Evolutionary conservation across 2,797 vertebrate species (phyloP), one percentile per base, ranked within the genome.

Genomic region (Sebastiscus tertius): DNA sequence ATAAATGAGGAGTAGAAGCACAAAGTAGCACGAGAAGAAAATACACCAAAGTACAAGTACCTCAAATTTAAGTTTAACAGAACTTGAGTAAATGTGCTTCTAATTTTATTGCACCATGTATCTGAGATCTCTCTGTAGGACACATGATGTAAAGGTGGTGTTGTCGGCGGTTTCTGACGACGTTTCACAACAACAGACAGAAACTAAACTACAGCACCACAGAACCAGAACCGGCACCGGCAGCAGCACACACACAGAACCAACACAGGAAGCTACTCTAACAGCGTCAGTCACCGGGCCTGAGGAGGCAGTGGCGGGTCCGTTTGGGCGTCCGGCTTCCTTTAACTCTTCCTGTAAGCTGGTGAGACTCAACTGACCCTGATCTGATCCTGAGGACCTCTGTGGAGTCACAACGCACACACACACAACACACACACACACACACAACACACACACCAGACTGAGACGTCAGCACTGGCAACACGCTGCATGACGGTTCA

Each of bases 291-390:
- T 92, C 91, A 93, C 91, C 88, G 0, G 64, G 82, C 49, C 39
- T 0, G 81, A 76, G 66, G 81, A 8, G 72, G 34, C 11, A 63
- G 77, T 6, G 70, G 29, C 7, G 2, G 29, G 20, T 24, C 1
- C 1, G 27, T 52, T 68, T 4, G 27, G 74, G 5, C 14, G 24
- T 81, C 77, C 60, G 3, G 67, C 52, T 58, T 81, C 85, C 0
- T 78, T 72, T 5, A 88, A 85, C 68, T 93, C 90, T 54, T 92
- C 83, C 88, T 94, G 91, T 82, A 92, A 85, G 68, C 22, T 73
- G 74, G 31, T 78, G 70, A 92, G 91, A 86, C 80, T 92, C 78
- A 91, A 72, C 83, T 83, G 78, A 85, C 29, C 83, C 81, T 90
- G 82, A 87, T 39, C 82, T 72, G 85, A 75, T 52, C 39, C 86